A percentile compares a stretch with the other conserved stretches of the same genome.
Conservation (phyloP, 2,113 vertebrate genomes). For the Cottus gobio region DNA sequence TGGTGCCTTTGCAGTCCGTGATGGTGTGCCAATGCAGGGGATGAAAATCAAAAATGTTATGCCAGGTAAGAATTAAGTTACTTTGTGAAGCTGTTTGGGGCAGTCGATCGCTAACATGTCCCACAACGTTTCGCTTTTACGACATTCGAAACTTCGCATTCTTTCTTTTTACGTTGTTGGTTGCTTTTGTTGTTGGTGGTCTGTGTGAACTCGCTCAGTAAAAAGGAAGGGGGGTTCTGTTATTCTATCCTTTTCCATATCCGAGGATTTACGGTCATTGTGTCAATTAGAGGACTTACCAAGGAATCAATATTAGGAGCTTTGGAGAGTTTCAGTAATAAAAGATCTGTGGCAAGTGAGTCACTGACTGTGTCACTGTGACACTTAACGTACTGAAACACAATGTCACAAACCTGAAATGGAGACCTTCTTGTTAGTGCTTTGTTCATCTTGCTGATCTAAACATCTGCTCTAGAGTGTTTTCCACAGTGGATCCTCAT, state of each 20-base stretch:
- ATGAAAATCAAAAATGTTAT: conserved; percentile 85
- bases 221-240: conserved; percentile 25
- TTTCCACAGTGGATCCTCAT: conserved; percentile 36
- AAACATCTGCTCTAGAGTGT: conserved; percentile 33
- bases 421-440: conserved; percentile 40
- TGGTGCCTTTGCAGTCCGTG: conserved; percentile 81
- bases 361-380: conserved; percentile 44
- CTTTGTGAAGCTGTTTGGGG: conserved; percentile 57
- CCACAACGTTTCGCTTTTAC: conserved; percentile 73
- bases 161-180: conserved; percentile 60
- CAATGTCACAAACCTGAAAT: conserved; percentile 38
- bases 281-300: conserved; percentile 40
- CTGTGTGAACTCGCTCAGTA: conserved; percentile 53
- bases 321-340: conserved; percentile 43
- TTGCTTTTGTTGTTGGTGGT: conserved; percentile 69
- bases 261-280: conserved; percentile 44
- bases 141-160: conserved; percentile 64
- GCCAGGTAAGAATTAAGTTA: conserved; percentile 80
- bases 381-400: conserved; percentile 25
- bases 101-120: conserved; percentile 69
- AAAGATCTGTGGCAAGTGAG: conserved; percentile 39
- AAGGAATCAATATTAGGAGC: conserved; percentile 33
- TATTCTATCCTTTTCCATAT: conserved; percentile 45
- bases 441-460: conserved; percentile 47
- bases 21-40: conserved; percentile 83